Evolutionary conservation across 2,113 vertebrate genomes (phyloP).

Genomic region (Gulo gulo): DNA sequence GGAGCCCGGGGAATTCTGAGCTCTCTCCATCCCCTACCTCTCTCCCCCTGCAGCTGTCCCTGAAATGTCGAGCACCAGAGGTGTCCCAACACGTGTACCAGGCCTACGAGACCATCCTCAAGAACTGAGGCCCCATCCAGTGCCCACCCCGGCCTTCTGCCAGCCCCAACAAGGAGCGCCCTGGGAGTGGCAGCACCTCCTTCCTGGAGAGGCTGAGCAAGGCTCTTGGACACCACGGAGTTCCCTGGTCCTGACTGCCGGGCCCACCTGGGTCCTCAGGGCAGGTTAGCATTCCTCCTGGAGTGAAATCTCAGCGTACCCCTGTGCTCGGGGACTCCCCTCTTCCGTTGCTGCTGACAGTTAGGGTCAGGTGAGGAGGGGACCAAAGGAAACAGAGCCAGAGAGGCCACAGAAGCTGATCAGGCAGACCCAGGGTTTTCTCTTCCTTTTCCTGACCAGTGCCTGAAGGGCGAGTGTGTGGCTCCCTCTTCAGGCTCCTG

Average conservation of each 20-base stretch:
- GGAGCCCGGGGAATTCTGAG: not conserved
- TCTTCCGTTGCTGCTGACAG: constrained; percentile 27
- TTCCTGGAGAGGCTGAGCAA: not conserved
- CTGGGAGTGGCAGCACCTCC: not conserved
- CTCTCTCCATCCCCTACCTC: not conserved
- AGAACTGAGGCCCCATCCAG: constrained; percentile 86
- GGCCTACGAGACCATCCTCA: constrained; percentile 94
- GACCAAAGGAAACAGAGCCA: not conserved
- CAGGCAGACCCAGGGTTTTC: not conserved
- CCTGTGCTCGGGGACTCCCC: not conserved
- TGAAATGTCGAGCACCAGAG: constrained; percentile 95
- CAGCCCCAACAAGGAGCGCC: not conserved
- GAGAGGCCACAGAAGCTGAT: not conserved
- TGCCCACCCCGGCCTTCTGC: constrained; percentile 5
- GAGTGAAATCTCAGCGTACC: not conserved
- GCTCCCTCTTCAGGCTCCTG: not conserved
- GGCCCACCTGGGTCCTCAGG: not conserved
- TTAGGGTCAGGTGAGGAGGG: constrained; percentile 19
- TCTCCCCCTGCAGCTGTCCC: constrained; percentile 86
- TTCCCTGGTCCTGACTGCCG: not conserved
- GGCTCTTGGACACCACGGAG: not conserved
- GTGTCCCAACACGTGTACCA: constrained; percentile 94
- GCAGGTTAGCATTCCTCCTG: not conserved
- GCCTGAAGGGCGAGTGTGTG: not conserved
- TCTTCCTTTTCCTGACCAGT: not conserved